phyloP scores from a whole-genome alignment of 2,888 invertebrate species.

The Chrysolina haemoptera region DNA sequence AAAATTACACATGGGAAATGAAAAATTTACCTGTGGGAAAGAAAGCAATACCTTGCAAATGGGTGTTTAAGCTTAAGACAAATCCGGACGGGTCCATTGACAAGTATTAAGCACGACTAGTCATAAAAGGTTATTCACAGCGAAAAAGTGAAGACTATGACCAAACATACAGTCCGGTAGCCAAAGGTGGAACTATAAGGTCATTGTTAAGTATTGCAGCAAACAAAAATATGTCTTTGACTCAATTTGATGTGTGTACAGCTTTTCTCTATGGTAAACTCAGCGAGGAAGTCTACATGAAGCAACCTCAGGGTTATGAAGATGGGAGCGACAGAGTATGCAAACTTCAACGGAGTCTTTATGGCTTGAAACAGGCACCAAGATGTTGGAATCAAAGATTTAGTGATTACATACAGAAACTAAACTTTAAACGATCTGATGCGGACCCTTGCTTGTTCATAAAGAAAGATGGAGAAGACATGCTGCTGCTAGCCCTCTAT shows the following conservation, averaged over 20 bases:
- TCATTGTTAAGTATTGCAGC: background rate
- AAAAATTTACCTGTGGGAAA: conserved; percentile 43
- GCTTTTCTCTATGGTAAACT: background rate
- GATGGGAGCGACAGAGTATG: background rate
- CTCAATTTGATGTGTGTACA: background rate
- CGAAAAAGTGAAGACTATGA: background rate
- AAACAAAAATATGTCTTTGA: background rate
- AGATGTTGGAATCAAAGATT: background rate
- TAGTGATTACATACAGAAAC: background rate
- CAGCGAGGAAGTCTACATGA: background rate
- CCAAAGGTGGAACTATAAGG: too few relatives aligned
- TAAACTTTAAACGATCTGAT: background rate
- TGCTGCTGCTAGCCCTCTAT: background rate
- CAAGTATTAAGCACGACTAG: conserved; percentile 52
- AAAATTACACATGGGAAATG: conserved; percentile 59
- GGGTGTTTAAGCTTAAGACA: conserved; percentile 58
- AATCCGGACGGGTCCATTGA: conserved; percentile 57
- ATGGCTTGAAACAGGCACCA: background rate
- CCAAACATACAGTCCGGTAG: background rate
- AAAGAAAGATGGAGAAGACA: background rate
- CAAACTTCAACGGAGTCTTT: background rate
- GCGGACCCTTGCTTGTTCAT: background rate
- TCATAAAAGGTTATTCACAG: conserved; percentile 53
- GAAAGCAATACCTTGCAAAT: conserved; percentile 54
- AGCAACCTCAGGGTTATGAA: background rate